Evolutionary conservation across 2,797 vertebrate genomes (phyloP).

Genomic region (Pitangus sulphuratus): DNA sequence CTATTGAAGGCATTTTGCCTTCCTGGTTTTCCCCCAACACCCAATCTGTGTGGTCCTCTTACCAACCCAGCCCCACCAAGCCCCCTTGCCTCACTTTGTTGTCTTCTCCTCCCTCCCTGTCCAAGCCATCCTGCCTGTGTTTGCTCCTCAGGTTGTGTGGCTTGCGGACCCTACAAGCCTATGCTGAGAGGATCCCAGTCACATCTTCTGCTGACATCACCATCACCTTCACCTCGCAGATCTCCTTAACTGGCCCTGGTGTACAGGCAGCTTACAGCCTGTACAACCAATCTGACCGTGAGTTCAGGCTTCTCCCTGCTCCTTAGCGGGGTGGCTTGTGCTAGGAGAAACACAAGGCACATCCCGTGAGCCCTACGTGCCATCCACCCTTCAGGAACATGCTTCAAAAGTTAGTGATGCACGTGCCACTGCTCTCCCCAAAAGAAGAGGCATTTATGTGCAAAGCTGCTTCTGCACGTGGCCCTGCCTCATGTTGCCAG

Average conservation of each 20-base stretch:
- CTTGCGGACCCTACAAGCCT: conserved; percentile 83
- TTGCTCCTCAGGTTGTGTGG: conserved; percentile 85
- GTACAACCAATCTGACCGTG: conserved; percentile 91
- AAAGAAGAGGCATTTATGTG: not conserved
- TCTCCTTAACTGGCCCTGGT: conserved; percentile 89
- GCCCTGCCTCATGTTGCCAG: not conserved
- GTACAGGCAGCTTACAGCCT: conserved; percentile 86
- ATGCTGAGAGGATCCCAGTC: conserved; percentile 83
- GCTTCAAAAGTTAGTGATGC: not conserved
- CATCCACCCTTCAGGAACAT: not conserved
- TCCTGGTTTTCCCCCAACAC: not conserved
- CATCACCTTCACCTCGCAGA: conserved; percentile 87
- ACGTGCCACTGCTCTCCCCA: too few species aligned
- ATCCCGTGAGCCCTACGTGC: fast-evolving
- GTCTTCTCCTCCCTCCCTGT: not conserved
- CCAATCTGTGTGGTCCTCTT: not conserved
- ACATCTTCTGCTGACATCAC: conserved; percentile 73
- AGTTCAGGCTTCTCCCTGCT: conserved; percentile 53
- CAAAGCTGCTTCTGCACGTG: not conserved
- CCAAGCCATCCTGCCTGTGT: not conserved
- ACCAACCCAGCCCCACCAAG: not conserved
- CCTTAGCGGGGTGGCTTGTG: not conserved
- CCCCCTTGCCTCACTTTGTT: not conserved
- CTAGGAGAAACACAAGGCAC: not conserved
- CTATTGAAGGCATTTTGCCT: not conserved